Conservation (phyloP, 2,888 invertebrate species). For the Polydesmus complanatus region DNA sequence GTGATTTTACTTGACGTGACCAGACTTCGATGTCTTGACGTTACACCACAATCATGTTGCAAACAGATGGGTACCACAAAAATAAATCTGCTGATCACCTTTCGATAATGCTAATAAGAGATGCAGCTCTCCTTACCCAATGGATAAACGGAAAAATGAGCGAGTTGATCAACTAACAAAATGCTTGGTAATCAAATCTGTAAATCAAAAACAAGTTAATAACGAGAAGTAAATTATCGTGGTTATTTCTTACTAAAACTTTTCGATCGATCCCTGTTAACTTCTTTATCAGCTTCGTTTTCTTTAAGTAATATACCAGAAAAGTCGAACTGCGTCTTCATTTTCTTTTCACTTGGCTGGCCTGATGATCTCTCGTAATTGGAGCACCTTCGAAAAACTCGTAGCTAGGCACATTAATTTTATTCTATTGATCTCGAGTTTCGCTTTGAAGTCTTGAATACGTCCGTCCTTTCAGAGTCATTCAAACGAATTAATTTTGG, state of each 20-base stretch:
- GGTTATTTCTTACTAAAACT: background rate
- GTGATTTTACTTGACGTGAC: background rate
- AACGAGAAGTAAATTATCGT: background rate
- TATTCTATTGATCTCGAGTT: background rate
- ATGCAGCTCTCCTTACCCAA: conserved; percentile 7
- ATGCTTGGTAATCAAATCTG: background rate
- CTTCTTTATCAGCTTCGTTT: no score
- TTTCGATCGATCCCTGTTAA: no score
- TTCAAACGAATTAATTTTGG: background rate
- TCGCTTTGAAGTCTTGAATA: background rate
- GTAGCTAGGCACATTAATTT: no score
- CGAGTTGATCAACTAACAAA: background rate
- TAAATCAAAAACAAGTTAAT: background rate
- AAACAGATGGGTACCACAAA: background rate
- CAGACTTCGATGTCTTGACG: background rate
- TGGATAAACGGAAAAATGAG: conserved; percentile 8
- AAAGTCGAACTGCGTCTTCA: no score
- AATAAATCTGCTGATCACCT: background rate
- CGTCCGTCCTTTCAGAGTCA: background rate
- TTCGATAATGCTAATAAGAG: conserved; percentile 7
- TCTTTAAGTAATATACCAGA: no score
- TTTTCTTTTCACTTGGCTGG: no score
- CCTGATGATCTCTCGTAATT: no score
- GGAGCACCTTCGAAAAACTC: no score
- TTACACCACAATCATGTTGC: conserved; percentile 5